Percentiles rank a stretch among this genome's conserved stretches.
Evolutionary conservation across 1,140 invertebrate genomes (phyloP).

Genomic region (Coptotermes formosanus): DNA sequence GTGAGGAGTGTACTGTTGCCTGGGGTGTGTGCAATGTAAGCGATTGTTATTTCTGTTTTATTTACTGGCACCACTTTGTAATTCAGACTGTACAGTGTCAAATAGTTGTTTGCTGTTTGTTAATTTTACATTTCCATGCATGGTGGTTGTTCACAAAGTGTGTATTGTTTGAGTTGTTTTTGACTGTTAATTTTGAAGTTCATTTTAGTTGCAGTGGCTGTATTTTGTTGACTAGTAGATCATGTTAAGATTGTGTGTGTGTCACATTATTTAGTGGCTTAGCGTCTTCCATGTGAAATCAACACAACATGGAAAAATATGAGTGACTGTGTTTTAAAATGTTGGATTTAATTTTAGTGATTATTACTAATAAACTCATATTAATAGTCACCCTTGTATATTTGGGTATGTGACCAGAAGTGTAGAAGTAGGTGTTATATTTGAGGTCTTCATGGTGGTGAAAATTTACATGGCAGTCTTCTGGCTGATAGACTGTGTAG

Average conservation of each 20-base stretch:
- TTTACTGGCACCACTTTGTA: too few relatives aligned
- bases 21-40: conserved; percentile 99
- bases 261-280: background rate
- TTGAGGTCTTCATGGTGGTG: too few relatives aligned
- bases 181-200: background rate
- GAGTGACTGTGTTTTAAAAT: too few relatives aligned
- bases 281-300: background rate
- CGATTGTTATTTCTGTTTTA: conserved; percentile 35
- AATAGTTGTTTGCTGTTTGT: background rate
- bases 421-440: too few relatives aligned
- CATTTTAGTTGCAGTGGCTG: background rate
- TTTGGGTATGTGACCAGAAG: too few relatives aligned
- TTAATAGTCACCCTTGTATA: too few relatives aligned
- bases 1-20: conserved; percentile 98
- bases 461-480: too few relatives aligned
- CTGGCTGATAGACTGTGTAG: too few relatives aligned
- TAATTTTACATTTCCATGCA: background rate
- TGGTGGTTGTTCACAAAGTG: background rate
- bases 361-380: too few relatives aligned
- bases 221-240: background rate
- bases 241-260: background rate
- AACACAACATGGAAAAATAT: background rate
- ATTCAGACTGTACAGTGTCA: too few relatives aligned
- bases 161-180: background rate
- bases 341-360: too few relatives aligned